phyloP scores from a whole-genome alignment of 2,797 vertebrate genomes.

The Darevskia nairensis region DNA sequence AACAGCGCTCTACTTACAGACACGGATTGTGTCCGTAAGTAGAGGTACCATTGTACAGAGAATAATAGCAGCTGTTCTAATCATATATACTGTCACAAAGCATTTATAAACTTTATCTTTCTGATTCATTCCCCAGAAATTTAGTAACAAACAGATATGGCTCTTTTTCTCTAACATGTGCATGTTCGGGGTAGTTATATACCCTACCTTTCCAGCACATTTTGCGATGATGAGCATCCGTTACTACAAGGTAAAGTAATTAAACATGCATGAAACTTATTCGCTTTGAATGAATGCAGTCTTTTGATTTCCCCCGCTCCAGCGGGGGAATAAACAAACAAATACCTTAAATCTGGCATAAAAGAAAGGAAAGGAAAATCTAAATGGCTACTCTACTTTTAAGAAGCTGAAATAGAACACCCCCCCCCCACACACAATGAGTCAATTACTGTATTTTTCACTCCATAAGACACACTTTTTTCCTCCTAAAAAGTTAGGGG shows the following conservation, averaged over 20 bases:
- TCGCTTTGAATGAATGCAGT: background rate
- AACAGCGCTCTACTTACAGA: no score
- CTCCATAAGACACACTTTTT: no score
- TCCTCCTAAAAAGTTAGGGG: no score
- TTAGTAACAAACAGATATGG: background rate
- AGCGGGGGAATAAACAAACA: no score
- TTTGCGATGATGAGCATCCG: conserved; percentile 89
- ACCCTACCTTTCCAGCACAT: conserved; percentile 82
- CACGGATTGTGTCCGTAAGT: no score
- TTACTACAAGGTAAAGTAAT: conserved; percentile 82
- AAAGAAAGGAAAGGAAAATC: no score
- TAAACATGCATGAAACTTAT: background rate
- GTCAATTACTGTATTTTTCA: no score
- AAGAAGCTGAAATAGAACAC: no score
- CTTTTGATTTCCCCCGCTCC: background rate
- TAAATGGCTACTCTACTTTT: no score
- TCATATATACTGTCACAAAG: background rate
- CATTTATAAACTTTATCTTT: background rate
- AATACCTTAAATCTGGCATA: no score
- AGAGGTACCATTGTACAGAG: background rate
- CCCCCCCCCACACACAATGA: no score
- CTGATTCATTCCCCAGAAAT: accelerated
- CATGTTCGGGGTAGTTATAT: background rate
- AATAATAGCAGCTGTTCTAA: background rate
- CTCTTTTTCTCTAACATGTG: conserved; percentile 10